Evolutionary conservation across 2,888 invertebrate species (phyloP), one percentile per base, ranked within the genome.

Genomic region (Drosophila nr. perissopoda): DNA sequence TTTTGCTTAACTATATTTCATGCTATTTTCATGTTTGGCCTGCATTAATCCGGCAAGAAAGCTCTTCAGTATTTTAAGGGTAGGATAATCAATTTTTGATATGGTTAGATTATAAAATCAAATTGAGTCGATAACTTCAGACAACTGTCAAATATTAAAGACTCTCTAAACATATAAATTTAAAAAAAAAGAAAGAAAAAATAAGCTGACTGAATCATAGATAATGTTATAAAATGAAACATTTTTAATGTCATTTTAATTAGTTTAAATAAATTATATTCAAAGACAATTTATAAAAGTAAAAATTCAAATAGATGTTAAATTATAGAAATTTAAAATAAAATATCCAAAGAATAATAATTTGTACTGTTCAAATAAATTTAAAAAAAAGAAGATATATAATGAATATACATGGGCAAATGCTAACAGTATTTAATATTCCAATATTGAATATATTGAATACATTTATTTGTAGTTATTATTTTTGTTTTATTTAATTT

Each of bases 1-100:
- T 62, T 56, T 61, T 10, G 7, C 21, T 52, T 56, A 42, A 42
- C 34, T 48, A 8, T 29, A 16, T 54, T 11, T 36, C 11, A 11
- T 21, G 49, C 38, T 2, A 18, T 18, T 29, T 52, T 34, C 29
- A 11, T 16, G 52, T 27, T 13, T 52, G 21, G 11, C 29, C 21
- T 52, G 7, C 51, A 36, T 36, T 52, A 36, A n/a, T 36, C 21
- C 5, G 0, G 0, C 33, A 49, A 10, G 6, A 49, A n/a, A 59
- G 3, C 36, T 46, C 54, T 13, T 25, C n/a, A 54, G 18, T n/a
- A 27, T 25, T 11, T n/a, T n/a, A 38, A 27, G 27, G 27, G 7
- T 18, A n/a, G 36, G 27, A 36, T 8, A 4, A 16, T 25, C 4
- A 0, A 46, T 16, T 2, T 54, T 36, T 53, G 10, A 10, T 18